These are phyloP conservation scores for Odocoileus virginianus DNA, from an alignment of 2,113 vertebrate species.

Conservation along the genomic window DNA sequence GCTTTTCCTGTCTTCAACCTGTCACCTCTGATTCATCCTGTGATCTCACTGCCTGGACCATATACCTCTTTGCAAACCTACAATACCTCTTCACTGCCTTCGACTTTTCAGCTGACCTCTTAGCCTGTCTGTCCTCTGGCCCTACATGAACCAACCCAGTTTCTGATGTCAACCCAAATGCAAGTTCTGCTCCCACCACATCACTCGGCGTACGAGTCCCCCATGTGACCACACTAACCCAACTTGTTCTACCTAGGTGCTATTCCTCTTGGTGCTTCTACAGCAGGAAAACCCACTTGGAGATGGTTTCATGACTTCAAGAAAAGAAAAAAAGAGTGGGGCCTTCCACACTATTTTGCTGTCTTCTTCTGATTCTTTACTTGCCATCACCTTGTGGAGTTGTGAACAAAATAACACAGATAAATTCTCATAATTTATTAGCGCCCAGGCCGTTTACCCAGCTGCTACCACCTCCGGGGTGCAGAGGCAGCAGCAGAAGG, in stretches of 20 bases:
- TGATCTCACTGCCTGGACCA: neutral
- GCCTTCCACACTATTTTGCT: neutral
- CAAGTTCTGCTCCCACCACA: rapidly evolving
- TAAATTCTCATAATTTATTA: neutral
- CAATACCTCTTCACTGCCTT: neutral
- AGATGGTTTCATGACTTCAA: neutral
- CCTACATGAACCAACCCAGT: neutral
- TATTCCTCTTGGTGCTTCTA: neutral
- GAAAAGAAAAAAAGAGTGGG: neutral
- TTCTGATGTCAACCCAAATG: neutral
- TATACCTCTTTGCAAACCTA: neutral
- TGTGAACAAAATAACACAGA: neutral
- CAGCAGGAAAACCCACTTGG: neutral
- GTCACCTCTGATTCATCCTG: neutral
- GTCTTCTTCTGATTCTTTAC: neutral
- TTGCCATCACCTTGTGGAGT: neutral
- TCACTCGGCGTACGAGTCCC: rapidly evolving
- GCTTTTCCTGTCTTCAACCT: neutral
- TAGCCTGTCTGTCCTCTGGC: neutral
- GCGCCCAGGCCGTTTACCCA: neutral
- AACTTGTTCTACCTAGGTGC: neutral
- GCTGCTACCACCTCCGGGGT: rapidly evolving
- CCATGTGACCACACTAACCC: rapidly evolving
- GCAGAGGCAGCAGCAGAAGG: neutral
- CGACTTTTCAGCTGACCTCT: neutral